Conservation (phyloP, 2,113 vertebrate species). For the Gobio gobio region DNA sequence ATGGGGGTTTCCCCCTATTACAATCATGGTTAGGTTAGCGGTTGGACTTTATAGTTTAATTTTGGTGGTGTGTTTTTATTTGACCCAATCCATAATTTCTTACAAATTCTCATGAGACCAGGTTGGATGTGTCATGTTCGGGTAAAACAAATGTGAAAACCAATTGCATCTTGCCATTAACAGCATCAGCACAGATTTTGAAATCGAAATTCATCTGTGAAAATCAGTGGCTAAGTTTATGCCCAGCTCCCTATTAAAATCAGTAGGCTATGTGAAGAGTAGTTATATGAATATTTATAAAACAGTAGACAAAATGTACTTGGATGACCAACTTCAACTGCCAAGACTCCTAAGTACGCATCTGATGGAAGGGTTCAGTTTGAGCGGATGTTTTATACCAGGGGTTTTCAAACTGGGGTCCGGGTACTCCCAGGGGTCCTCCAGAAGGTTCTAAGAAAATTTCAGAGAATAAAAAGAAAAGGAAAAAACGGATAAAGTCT, state of each 20-base stretch:
- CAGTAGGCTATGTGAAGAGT: too few species aligned
- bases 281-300: too few species aligned
- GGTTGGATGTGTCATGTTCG: not conserved
- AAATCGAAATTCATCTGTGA: not conserved
- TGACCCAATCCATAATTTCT: not conserved
- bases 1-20: not conserved
- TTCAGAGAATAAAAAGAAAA: too few species aligned
- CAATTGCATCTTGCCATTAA: not conserved
- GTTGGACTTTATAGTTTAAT: not conserved
- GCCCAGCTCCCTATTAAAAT: too few species aligned
- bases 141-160: not conserved
- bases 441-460: too few species aligned
- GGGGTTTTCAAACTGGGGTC: too few species aligned
- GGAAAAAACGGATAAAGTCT: too few species aligned
- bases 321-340: not conserved
- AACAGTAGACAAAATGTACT: too few species aligned
- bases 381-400: too few species aligned
- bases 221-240: too few species aligned
- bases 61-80: conserved; percentile 1
- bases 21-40: not conserved
- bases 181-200: not conserved
- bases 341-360: not conserved
- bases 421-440: too few species aligned
- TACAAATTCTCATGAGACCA: not conserved
- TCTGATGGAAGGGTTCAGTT: not conserved